Evolutionary conservation across 1,140 invertebrate species (phyloP).

Genomic region (Samia ricini): DNA sequence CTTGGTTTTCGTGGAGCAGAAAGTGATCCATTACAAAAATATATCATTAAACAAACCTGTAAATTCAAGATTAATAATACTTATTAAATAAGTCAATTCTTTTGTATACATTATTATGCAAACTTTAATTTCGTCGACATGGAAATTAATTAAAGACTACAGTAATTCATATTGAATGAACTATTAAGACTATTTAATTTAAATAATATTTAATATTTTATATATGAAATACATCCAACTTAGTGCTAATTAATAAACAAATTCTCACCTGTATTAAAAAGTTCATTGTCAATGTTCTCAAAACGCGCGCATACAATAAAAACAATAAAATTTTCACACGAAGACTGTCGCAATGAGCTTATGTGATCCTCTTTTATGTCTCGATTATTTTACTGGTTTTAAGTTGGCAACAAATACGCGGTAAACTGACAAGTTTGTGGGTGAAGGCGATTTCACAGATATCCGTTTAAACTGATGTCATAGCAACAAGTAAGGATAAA

Average conservation of each 20-base stretch:
- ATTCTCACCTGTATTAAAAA: neutral
- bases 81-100: neutral
- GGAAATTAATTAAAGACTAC: neutral
- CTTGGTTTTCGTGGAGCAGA: slow-evolving; percentile 9
- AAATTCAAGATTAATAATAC: neutral
- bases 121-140: neutral
- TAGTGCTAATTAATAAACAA: neutral
- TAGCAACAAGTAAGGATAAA: slow-evolving; percentile 23
- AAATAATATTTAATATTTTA: neutral
- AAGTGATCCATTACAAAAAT: neutral
- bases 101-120: neutral
- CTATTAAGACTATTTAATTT: neutral
- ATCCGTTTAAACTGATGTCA: slow-evolving; percentile 61
- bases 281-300: neutral
- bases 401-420: slow-evolving; percentile 28
- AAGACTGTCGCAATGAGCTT: slow-evolving; percentile 24
- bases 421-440: slow-evolving; percentile 41
- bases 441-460: slow-evolving; percentile 64
- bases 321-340: neutral
- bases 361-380: slow-evolving; percentile 35
- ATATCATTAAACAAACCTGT: neutral
- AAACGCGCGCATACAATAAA: neutral
- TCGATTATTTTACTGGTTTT: slow-evolving; percentile 42
- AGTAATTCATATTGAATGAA: neutral
- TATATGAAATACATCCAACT: neutral